Evolutionary conservation across 2,113 vertebrate species (phyloP).

Genomic region (Platanista minor): DNA sequence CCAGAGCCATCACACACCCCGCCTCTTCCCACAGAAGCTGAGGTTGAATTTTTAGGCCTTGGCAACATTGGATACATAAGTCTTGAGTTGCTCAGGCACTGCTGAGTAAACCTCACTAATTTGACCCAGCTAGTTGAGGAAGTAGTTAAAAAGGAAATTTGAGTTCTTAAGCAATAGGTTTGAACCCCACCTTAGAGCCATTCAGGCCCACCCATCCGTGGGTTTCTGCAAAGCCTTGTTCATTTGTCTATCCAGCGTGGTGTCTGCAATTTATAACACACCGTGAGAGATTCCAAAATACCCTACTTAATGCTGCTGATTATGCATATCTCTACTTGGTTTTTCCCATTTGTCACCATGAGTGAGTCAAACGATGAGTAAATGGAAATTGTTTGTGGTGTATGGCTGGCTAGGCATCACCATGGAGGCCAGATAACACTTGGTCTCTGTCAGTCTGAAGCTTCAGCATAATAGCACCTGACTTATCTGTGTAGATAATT

Average conservation of each 20-base stretch:
- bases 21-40: neutral
- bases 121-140: neutral
- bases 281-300: conserved; percentile 16
- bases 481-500: neutral
- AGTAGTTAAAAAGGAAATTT: neutral
- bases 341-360: conserved; percentile 24
- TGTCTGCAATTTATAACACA: neutral
- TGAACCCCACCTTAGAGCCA: neutral
- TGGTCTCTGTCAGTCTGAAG: neutral
- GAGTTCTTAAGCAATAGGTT: neutral
- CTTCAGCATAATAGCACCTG: conserved; percentile 5
- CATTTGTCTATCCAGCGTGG: neutral
- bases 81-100: neutral
- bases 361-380: conserved; percentile 56
- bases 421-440: neutral
- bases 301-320: neutral
- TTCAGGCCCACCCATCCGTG: too few species aligned
- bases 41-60: neutral
- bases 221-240: neutral
- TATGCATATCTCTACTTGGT: neutral
- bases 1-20: neutral
- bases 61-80: neutral
- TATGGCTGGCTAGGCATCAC: neutral
- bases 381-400: conserved; percentile 42
- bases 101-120: neutral